A percentile compares a stretch with the other conserved stretches of the same genome.
Evolutionary conservation across 2,113 vertebrate species (phyloP).

Genomic region (Hylia prasina): DNA sequence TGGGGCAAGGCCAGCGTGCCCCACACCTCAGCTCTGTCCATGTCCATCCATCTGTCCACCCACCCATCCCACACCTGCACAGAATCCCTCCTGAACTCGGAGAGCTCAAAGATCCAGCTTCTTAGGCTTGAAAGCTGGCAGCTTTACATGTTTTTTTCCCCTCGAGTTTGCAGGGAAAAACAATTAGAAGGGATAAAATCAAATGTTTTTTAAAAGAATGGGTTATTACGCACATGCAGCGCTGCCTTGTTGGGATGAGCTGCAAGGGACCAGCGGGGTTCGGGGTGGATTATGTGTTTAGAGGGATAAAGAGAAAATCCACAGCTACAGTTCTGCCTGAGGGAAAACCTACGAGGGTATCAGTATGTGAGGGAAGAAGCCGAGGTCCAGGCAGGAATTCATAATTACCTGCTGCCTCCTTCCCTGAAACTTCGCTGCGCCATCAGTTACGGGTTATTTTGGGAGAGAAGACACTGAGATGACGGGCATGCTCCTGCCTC

Average conservation of each 20-base stretch:
- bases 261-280: background rate
- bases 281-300: background rate
- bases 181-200: slow-evolving; percentile 23
- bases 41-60: background rate
- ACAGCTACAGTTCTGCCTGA: background rate
- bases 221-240: accelerated
- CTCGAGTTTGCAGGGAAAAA: background rate
- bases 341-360: background rate
- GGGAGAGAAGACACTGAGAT: background rate
- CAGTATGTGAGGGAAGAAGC: background rate
- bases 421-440: background rate
- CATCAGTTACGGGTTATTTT: background rate
- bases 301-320: slow-evolving; percentile 39
- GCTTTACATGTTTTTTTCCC: accelerated
- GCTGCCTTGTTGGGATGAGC: background rate
- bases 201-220: background rate
- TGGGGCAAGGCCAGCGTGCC: accelerated
- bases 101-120: background rate
- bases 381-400: background rate
- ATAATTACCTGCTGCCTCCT: background rate
- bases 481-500: background rate
- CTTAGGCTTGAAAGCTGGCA: background rate
- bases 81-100: background rate
- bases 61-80: background rate
- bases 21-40: background rate